These are phyloP conservation scores for Luidia sarsii DNA, from an alignment of 53 echinoderm and acorn worm genomes.

Conservation along the genomic window DNA sequence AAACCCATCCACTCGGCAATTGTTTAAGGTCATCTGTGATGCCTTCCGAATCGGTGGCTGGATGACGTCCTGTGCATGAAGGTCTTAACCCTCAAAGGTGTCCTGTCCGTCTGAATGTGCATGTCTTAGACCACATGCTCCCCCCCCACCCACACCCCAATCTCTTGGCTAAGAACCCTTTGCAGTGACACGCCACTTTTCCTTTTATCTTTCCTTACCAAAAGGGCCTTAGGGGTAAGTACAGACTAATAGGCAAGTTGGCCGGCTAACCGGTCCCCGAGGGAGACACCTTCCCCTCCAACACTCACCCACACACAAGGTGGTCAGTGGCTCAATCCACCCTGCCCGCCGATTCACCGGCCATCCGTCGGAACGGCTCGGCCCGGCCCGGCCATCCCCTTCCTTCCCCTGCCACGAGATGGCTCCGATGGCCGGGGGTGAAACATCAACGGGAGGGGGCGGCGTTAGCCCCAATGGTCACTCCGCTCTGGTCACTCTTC, in stretches of 20 bases:
- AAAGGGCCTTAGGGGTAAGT: conserved; percentile 53
- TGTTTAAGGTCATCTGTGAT: too few species aligned
- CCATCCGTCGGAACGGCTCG: conserved; percentile 20
- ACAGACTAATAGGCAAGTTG: conserved; percentile 37
- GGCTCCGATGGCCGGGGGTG: too few species aligned
- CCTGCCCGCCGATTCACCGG: conserved; percentile 20
- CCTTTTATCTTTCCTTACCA: conserved; percentile 37
- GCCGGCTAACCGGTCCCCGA: conserved; percentile 30
- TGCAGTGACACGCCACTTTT: conserved; percentile 17
- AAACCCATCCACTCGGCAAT: too few species aligned
- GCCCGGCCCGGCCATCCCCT: conserved; percentile 9
- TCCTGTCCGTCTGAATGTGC: conserved; percentile 6
- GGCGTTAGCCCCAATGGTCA: too few species aligned
- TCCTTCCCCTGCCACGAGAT: background rate
- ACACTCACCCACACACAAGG: conserved; percentile 14
- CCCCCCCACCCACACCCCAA: too few species aligned
- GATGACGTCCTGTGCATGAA: too few species aligned
- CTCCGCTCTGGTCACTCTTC: background rate
- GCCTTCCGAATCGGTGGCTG: too few species aligned
- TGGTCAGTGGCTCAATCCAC: conserved; percentile 29
- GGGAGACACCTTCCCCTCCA: too few species aligned
- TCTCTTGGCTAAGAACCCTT: background rate
- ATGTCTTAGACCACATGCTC: conserved; percentile 11
- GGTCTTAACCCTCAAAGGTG: too few species aligned
- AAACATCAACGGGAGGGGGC: too few species aligned